phyloP scores from a whole-genome alignment of 2,888 invertebrate species.

The Suillia variegata region DNA sequence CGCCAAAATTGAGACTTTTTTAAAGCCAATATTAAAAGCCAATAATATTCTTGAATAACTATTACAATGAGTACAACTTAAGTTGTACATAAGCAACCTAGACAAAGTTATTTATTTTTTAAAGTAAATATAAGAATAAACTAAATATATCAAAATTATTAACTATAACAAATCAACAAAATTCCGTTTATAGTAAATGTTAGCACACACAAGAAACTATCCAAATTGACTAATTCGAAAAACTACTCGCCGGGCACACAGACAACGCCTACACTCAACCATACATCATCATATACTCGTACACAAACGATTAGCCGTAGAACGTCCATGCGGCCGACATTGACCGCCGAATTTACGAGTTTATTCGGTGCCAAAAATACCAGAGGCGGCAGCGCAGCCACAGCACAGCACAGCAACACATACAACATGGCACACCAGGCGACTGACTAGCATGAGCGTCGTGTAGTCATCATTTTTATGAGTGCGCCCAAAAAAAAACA shows the following conservation, averaged over 20 bases:
- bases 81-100: too few species aligned
- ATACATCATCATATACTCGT: neutral
- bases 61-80: too few species aligned
- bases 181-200: too few species aligned
- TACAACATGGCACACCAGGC: slow-evolving; percentile 9
- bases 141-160: too few species aligned
- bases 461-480: neutral
- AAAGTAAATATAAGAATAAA: too few species aligned
- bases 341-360: slow-evolving; percentile 28
- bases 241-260: too few species aligned
- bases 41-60: too few species aligned
- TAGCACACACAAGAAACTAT: too few species aligned
- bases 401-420: neutral
- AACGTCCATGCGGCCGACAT: slow-evolving; percentile 5
- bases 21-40: too few species aligned
- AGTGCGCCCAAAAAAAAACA: neutral
- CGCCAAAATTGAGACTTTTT: too few species aligned
- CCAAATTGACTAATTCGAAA: neutral
- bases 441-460: slow-evolving; percentile 23
- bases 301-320: neutral
- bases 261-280: neutral
- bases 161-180: too few species aligned
- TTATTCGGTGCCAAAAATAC: neutral
- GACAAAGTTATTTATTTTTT: too few species aligned
- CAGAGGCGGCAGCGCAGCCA: neutral